Base-by-base conservation (phyloP, 2,888 invertebrate genomes). In the Acanthococcus lagerstroemiae region DNA sequence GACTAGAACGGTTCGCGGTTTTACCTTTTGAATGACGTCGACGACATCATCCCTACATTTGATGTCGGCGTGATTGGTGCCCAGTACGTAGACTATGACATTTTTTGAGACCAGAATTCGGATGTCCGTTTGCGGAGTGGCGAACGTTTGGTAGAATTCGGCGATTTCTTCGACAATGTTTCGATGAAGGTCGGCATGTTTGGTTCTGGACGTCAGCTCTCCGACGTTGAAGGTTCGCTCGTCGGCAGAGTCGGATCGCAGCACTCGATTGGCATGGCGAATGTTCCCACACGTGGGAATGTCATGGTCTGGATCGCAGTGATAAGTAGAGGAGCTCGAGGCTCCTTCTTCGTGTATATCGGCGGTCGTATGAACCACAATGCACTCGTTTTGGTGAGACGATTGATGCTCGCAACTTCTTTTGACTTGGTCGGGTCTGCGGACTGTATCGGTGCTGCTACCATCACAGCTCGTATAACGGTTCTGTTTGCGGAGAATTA, bases 1-100 rank as follows among this genome's bases (percentile, higher is more conserved):
- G 24, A 65, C 48, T 12, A 65, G 46, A 7, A 65, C 55, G 5
- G 56, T 56, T 55, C 48, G 24, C 4, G 65, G 65, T 65, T 24
- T 45, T 7, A 65, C 55, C 19, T 56, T 55, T 15, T 56, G 17
- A 9, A 65, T 65, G 9, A 65, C 46, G 27, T 48, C 37, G 26
- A 55, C 56, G 5, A 65, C 65, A 26, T 65, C 65, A 9, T 65
- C 65, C 19, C 55, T 44, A 46, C 65, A 65, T n/a, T 65, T 55
- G 7, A 56, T 26, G 37, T 48, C 56, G 12, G 65, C 65, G 48
- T 65, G 65, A 27, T 65, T 65, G 15, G 65, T 65, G n/a, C 65
- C 65, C 21, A 65, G 26, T 15, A 65, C 65, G 27, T 56, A 65
- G 21, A 65, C 26, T 1, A 65, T 37, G 21, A 65, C 55, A 9